These are phyloP conservation scores for Diplosoma virens DNA, from an alignment of 23 tunicate species.

Conservation along the genomic window DNA sequence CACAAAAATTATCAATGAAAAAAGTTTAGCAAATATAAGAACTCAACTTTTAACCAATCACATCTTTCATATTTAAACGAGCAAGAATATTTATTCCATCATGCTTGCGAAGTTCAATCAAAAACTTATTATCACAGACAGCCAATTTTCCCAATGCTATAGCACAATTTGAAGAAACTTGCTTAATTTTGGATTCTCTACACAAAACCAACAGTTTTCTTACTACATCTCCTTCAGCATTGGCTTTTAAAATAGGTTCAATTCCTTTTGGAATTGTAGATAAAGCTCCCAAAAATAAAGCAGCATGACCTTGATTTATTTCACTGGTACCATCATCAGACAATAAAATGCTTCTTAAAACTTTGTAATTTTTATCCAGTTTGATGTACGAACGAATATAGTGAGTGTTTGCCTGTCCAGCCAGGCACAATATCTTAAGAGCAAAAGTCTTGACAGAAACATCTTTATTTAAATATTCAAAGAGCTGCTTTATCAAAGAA, in stretches of 20 bases:
- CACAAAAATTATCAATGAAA: neutral
- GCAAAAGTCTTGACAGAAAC: slow-evolving; percentile 29
- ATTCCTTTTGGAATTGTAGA: slow-evolving; percentile 10
- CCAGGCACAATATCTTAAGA: slow-evolving; percentile 54
- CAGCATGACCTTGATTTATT: slow-evolving; percentile 77
- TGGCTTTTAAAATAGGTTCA: slow-evolving; percentile 7
- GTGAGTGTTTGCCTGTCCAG: slow-evolving; percentile 37
- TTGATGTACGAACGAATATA: slow-evolving; percentile 18
- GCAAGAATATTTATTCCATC: slow-evolving; percentile 90
- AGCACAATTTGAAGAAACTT: slow-evolving; percentile 51
- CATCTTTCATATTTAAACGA: slow-evolving; percentile 22
- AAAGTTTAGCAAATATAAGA: neutral
- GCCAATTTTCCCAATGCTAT: slow-evolving; percentile 78
- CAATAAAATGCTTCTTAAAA: slow-evolving; percentile 15
- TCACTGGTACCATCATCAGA: slow-evolving; percentile 12
- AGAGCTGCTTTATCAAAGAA: neutral
- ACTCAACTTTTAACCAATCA: neutral
- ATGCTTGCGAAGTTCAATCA: slow-evolving; percentile 46
- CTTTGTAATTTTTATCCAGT: slow-evolving; percentile 54
- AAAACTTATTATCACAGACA: slow-evolving; percentile 32
- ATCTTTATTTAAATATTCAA: slow-evolving; percentile 3
- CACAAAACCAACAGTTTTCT: slow-evolving; percentile 58
- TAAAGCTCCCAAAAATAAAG: slow-evolving; percentile 51
- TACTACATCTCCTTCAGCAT: slow-evolving; percentile 48
- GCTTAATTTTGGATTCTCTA: slow-evolving; percentile 52